Evolutionary conservation across 2,888 invertebrate species (phyloP).

Genomic region (Caenorhabditis drosophilae): DNA sequence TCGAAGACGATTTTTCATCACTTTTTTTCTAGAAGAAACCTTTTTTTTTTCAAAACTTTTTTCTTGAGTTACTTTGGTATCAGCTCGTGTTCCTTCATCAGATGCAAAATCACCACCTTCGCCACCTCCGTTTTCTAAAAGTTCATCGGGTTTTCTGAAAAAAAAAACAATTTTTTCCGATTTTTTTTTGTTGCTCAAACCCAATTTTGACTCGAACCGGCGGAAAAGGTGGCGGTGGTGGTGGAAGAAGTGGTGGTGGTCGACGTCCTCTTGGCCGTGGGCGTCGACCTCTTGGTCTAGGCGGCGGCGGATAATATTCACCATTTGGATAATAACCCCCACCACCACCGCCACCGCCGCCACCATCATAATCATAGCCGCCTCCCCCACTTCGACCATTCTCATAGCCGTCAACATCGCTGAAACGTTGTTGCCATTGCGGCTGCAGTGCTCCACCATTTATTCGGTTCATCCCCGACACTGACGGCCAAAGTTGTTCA

Average conservation of each 20-base stretch:
- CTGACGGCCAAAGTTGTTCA: conserved; percentile 17
- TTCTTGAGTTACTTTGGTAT: neutral
- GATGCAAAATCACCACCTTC: conserved; percentile 6
- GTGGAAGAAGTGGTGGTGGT: no score
- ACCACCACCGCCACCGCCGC: neutral
- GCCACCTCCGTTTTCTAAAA: conserved; percentile 12
- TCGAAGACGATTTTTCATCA: neutral
- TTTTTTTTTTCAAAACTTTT: neutral
- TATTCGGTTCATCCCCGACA: no score
- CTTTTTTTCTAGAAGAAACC: neutral
- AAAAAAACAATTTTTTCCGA: no score
- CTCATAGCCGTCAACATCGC: conserved; percentile 21
- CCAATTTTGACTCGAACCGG: conserved; percentile 12
- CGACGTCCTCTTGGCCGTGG: conserved; percentile 4
- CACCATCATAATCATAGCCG: neutral
- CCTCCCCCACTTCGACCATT: conserved; percentile 3
- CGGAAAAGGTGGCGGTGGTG: conserved; percentile 9
- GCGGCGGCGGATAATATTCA: neutral
- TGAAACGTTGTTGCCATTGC: conserved; percentile 7
- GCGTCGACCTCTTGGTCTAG: conserved; percentile 5
- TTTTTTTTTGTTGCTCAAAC: neutral
- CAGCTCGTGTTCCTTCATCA: conserved; percentile 2
- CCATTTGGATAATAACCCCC: neutral
- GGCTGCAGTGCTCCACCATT: neutral
- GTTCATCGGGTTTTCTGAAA: conserved; percentile 14